Evolutionary conservation across 2,797 vertebrate genomes (phyloP).

Genomic region (Jordanella pulchra): DNA sequence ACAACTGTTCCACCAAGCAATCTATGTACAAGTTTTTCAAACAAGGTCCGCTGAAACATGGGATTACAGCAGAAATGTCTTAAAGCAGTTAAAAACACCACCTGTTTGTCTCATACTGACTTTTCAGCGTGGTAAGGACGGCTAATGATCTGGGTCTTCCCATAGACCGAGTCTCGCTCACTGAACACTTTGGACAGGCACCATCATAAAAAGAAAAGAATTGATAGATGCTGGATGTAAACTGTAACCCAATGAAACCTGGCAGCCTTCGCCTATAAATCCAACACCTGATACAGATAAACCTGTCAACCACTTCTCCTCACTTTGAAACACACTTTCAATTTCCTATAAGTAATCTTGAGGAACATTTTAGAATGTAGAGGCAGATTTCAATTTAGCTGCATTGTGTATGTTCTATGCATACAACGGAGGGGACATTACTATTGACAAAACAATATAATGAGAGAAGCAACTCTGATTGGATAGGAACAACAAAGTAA

Average conservation of each 20-base stretch:
- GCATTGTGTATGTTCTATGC: not conserved
- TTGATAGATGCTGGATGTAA: not conserved
- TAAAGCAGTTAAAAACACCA: not conserved
- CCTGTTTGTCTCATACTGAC: not conserved
- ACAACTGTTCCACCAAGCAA: not conserved
- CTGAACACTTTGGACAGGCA: not conserved
- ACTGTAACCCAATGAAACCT: not conserved
- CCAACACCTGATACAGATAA: not conserved
- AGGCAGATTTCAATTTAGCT: not conserved
- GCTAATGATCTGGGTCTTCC: not conserved
- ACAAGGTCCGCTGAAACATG: too few species aligned
- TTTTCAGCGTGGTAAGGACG: not conserved
- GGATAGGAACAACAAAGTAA: slow-evolving; percentile 40
- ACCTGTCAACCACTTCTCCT: not conserved
- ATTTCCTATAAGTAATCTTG: not conserved
- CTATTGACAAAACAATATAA: slow-evolving; percentile 14
- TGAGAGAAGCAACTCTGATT: slow-evolving; percentile 35
- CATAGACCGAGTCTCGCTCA: too few species aligned
- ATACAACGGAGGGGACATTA: not conserved
- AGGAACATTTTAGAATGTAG: not conserved
- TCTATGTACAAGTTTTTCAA: too few species aligned
- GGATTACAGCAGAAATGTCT: not conserved
- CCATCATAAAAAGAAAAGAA: not conserved
- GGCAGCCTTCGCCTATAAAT: not conserved
- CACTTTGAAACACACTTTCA: not conserved